Conservation (phyloP, 1,140 invertebrate genomes). For the Telenomus remus region DNA sequence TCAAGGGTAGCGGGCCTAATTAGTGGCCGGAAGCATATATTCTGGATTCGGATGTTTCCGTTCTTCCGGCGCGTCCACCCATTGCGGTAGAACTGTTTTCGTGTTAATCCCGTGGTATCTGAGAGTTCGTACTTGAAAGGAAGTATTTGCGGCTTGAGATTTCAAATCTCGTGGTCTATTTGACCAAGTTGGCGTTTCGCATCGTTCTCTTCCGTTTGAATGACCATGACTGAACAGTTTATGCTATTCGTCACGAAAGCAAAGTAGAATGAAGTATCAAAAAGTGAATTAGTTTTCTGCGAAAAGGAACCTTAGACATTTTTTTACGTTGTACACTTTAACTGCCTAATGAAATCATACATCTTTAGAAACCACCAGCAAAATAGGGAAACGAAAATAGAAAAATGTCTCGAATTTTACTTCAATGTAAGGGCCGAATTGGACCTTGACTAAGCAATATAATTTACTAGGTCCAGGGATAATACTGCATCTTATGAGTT, state of each 20-base stretch:
- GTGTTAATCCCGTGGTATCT: slow-evolving; percentile 29
- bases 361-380: too few species aligned
- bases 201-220: not conserved
- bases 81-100: slow-evolving; percentile 27
- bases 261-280: not conserved
- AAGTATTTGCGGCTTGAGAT: slow-evolving; percentile 20
- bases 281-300: too few species aligned
- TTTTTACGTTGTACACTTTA: too few species aligned
- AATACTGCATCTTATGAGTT: slow-evolving; percentile 63
- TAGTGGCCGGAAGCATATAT: slow-evolving; percentile 32
- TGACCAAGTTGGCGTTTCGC: slow-evolving; percentile 62
- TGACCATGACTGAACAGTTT: too few species aligned
- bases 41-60: slow-evolving; percentile 26
- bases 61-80: slow-evolving; percentile 31
- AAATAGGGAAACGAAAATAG: not conserved
- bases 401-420: slow-evolving; percentile 6
- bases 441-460: slow-evolving; percentile 57
- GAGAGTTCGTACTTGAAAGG: slow-evolving; percentile 1
- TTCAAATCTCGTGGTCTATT: slow-evolving; percentile 44
- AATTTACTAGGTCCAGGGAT: slow-evolving; percentile 69
- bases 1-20: slow-evolving; percentile 17
- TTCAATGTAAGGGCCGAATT: slow-evolving; percentile 28
- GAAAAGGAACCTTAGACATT: too few species aligned
- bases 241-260: not conserved
- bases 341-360: too few species aligned